Percentiles rank a stretch among this genome's conserved stretches.
Evolutionary conservation across 1,140 invertebrate genomes (phyloP).

Genomic region (Caenorhabditis remanei): DNA sequence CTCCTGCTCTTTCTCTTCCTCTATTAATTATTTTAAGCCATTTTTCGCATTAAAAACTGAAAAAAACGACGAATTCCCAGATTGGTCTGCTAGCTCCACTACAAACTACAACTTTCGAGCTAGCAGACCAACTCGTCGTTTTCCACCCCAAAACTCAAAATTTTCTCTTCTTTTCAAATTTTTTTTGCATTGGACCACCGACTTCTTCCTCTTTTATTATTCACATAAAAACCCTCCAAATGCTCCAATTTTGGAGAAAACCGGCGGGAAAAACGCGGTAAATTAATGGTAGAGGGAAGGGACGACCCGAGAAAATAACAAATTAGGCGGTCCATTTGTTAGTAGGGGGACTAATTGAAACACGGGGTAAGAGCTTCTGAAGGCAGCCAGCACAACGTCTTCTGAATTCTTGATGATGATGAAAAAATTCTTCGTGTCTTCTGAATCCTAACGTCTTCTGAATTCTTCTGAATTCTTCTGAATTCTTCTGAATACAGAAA

Average conservation of each 20-base stretch:
- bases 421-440: too few species aligned
- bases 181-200: neutral
- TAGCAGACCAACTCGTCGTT: neutral
- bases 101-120: neutral
- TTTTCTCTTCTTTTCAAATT: too few species aligned
- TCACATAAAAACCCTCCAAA: neutral
- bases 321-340: neutral
- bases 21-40: too few species aligned
- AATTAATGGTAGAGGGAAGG: too few species aligned
- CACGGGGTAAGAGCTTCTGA: too few species aligned
- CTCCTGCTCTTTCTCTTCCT: too few species aligned
- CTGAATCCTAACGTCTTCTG: too few species aligned
- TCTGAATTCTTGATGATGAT: neutral
- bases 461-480: too few species aligned
- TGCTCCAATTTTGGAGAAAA: neutral
- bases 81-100: too few species aligned
- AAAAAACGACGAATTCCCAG: too few species aligned
- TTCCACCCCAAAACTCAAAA: neutral
- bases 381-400: neutral
- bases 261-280: neutral
- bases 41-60: too few species aligned
- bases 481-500: too few species aligned
- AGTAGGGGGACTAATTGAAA: neutral
- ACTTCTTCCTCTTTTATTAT: neutral
- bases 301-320: neutral